Base-by-base conservation (phyloP, 2,888 invertebrate genomes). In the Cheilosia variabilis region DNA sequence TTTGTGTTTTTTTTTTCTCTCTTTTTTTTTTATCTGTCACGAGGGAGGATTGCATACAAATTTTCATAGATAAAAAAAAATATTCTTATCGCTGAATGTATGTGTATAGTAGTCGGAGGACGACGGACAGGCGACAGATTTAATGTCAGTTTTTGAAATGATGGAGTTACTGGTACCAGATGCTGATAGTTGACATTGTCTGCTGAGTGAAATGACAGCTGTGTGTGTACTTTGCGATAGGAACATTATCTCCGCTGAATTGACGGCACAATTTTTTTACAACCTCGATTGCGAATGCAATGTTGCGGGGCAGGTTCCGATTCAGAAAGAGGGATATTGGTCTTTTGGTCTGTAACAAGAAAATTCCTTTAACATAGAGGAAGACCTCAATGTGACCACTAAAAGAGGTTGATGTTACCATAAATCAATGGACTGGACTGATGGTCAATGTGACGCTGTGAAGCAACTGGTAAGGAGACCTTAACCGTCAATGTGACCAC, bases 11-110 rank as follows among this genome's bases (percentile, higher is more conserved):
- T 50, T 24, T 34, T 17, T 31, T 76, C 47, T 60, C 37, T 58
- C 52, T 31, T 19, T 27, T 31, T 37, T n/a, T 69, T 82, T 79
- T 84, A 79, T 84, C 80, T 80, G 58, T 34, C 31, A 37, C 71
- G 58, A n/a, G 63, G 22, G 52, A 58, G 37, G 50, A 68, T 57
- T 62, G 72, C 78, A 75, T 60, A 63, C 34, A 68, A 65, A 45
- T 69, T 47, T 63, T 19, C 22, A 41, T 58, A 75, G 34, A 69
- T 73, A 77, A 78, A 77, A 78, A 77, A 62, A 45, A 17, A 63
- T 57, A 55, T 52, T 55, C 73, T 76, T 81, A 80, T 81, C 81
- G 62, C n/a, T 41, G 37, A 22, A 55, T 43, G 2, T 2, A 9
- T 31, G 2, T 7, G 27, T 24, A 27, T 6, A 27, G 27, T 27